A percentile compares a stretch with the other conserved stretches of the same genome.
Conservation (phyloP, 1,140 invertebrate genomes). For the Whitmania pigra region DNA sequence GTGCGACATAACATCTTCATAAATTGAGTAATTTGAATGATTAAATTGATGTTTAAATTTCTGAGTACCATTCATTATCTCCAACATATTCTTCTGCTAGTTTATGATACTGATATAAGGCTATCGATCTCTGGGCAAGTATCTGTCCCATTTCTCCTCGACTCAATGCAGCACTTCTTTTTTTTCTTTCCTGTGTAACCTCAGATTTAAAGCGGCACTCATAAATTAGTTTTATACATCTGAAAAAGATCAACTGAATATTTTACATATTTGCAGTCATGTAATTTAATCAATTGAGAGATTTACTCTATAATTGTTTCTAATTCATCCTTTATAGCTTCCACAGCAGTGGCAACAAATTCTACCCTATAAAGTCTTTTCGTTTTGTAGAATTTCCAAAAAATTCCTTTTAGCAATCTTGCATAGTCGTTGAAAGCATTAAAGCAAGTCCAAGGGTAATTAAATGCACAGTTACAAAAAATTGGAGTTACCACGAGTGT, state of each 20-base stretch:
- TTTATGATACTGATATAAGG: not conserved
- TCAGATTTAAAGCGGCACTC: not conserved
- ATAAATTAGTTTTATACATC: not conserved
- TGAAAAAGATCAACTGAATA: not conserved
- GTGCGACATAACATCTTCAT: not conserved
- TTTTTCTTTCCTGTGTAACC: constrained; percentile 17
- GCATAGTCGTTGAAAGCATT: not conserved
- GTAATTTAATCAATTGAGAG: not conserved
- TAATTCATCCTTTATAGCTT: too few relatives aligned
- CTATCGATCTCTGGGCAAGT: constrained; percentile 1
- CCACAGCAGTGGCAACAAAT: too few relatives aligned
- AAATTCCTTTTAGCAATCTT: not conserved
- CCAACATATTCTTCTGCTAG: constrained; percentile 7
- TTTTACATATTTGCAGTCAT: too few relatives aligned
- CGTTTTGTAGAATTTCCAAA: too few relatives aligned
- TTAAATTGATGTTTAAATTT: not conserved
- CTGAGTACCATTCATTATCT: constrained; percentile 7
- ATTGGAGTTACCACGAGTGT: not conserved
- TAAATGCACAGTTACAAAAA: not conserved
- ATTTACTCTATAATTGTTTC: not conserved
- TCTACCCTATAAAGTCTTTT: too few relatives aligned
- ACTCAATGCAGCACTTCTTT: constrained; percentile 15
- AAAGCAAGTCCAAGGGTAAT: not conserved
- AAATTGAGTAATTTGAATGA: not conserved
- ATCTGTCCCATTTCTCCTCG: constrained; percentile 2